A percentile compares a stretch with the other conserved stretches of the same genome.
Conservation (phyloP, 2,113 vertebrate species). For the Catharus bicknelli region DNA sequence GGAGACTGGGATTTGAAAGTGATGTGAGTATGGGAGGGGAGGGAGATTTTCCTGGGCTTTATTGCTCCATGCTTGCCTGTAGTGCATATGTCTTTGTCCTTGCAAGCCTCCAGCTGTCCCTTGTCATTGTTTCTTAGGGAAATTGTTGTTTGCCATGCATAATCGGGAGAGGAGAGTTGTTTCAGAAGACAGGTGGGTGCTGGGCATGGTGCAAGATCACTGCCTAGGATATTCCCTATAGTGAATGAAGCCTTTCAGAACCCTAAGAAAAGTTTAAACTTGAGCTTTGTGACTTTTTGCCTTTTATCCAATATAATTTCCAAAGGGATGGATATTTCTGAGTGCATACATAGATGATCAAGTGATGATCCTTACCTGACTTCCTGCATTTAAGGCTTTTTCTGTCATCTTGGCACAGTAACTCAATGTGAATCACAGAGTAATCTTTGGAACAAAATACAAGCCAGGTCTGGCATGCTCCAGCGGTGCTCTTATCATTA, state of each 20-base stretch:
- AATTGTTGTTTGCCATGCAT: not conserved
- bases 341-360: not conserved
- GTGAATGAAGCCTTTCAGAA: not conserved
- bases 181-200: not conserved
- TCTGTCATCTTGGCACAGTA: not conserved
- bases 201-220: not conserved
- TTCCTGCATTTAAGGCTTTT: not conserved
- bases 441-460: not conserved
- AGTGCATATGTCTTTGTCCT: not conserved
- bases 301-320: not conserved
- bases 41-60: constrained; percentile 10
- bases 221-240: not conserved
- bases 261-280: not conserved
- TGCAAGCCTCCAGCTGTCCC: not conserved
- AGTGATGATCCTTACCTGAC: not conserved
- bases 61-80: not conserved
- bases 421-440: not conserved
- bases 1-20: constrained; percentile 89
- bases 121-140: not conserved
- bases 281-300: not conserved
- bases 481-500: not conserved
- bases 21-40: constrained; percentile 81
- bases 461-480: not conserved
- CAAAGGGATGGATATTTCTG: not conserved
- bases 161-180: not conserved